phyloP scores from a whole-genome alignment of 2,113 vertebrate genomes.

The Brachyhypopomus gauderio region DNA sequence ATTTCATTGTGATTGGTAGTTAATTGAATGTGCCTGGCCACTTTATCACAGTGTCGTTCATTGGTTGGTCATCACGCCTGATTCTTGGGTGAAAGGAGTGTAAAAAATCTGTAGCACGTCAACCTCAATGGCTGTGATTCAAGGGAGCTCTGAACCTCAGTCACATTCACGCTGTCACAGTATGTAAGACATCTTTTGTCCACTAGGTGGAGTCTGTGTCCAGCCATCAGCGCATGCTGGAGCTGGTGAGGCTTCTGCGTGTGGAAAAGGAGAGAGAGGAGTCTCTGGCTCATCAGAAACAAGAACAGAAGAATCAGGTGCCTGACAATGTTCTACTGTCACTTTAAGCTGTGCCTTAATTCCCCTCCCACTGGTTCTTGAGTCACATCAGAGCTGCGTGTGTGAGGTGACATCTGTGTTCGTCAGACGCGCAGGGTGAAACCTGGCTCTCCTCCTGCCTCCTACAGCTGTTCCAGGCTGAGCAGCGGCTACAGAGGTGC shows the following conservation, averaged over 20 bases:
- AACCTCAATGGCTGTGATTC: too few relatives aligned
- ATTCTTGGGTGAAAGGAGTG: too few relatives aligned
- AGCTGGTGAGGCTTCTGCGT: conserved; percentile 90
- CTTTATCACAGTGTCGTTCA: too few relatives aligned
- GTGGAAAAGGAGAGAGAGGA: conserved; percentile 94
- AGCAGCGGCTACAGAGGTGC: conserved; percentile 88
- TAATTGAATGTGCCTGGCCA: too few relatives aligned
- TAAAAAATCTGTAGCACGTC: too few relatives aligned
- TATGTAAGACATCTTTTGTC: conserved; percentile 48
- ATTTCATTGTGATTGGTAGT: background rate
- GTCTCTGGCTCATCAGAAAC: conserved; percentile 88
- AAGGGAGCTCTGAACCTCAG: too few relatives aligned
- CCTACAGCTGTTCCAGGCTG: conserved; percentile 86
- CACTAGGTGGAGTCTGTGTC: conserved; percentile 96
- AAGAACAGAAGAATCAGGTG: conserved; percentile 97
- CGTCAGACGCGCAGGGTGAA: too few relatives aligned
- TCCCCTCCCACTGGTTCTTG: background rate
- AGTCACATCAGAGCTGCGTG: background rate
- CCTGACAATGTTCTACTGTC: background rate
- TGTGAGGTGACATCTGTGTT: too few relatives aligned
- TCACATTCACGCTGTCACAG: background rate
- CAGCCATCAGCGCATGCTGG: conserved; percentile 94
- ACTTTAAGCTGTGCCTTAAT: too few relatives aligned
- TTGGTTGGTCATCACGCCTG: too few relatives aligned
- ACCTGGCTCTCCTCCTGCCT: background rate